phyloP scores from a whole-genome alignment of 2,797 vertebrate species.

The Megalops cyprinoides region DNA sequence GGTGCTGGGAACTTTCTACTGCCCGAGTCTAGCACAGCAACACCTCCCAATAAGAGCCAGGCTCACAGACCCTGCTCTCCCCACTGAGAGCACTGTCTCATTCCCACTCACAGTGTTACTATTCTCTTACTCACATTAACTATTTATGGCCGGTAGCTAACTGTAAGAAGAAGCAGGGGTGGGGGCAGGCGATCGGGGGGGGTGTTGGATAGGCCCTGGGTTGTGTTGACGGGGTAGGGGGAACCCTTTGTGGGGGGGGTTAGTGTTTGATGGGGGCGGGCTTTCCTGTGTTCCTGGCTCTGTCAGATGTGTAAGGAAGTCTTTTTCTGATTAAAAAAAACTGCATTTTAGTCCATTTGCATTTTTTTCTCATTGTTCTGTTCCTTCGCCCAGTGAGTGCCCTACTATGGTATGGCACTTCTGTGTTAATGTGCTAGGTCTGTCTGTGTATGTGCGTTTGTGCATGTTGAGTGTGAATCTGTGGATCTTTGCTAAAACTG shows the following conservation, averaged over 20 bases:
- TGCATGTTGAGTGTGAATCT: too few species aligned
- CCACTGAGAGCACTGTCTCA: slow-evolving; percentile 10
- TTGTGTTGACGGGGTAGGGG: neutral
- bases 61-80: neutral
- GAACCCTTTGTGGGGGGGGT: neutral
- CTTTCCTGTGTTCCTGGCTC: neutral
- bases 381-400: too few species aligned
- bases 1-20: neutral
- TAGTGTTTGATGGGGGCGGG: neutral
- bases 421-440: too few species aligned
- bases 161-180: neutral
- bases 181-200: neutral
- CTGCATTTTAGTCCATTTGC: neutral
- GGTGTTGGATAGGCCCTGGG: neutral
- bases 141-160: slow-evolving; percentile 29
- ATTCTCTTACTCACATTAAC: too few species aligned
- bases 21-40: neutral
- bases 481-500: too few species aligned
- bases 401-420: too few species aligned
- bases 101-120: slow-evolving; percentile 8
- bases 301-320: neutral
- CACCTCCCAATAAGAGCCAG: neutral
- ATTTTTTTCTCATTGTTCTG: too few species aligned
- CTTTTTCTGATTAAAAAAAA: neutral
- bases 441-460: too few species aligned